phyloP scores from a whole-genome alignment of 2,888 invertebrate species.

The Timema cristinae region DNA sequence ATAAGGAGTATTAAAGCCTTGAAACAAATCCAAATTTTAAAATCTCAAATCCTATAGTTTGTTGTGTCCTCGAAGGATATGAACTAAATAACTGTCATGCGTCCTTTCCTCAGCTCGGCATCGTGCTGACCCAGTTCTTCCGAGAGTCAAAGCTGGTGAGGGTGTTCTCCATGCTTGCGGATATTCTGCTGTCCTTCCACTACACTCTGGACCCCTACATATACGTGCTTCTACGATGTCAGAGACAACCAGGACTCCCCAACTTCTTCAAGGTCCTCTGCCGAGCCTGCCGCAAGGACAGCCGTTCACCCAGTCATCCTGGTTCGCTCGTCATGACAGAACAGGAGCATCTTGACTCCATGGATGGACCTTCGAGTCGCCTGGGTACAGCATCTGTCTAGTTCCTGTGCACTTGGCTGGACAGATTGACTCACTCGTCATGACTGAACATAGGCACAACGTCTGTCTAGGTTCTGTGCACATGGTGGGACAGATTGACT shows the following conservation, averaged over 20 bases:
- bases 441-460: too few species aligned
- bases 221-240: constrained; percentile 68
- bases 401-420: too few species aligned
- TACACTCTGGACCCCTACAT: constrained; percentile 80
- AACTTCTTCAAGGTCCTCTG: constrained; percentile 29
- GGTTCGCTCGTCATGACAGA: constrained; percentile 28
- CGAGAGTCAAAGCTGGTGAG: constrained; percentile 40
- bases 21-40: too few species aligned
- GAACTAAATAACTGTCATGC: too few species aligned
- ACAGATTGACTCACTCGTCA: too few species aligned
- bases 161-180: constrained; percentile 58
- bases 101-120: constrained; percentile 52
- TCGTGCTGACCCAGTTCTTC: constrained; percentile 56
- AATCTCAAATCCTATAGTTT: too few species aligned
- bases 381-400: not conserved
- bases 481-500: too few species aligned
- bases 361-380: constrained; percentile 10
- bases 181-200: constrained; percentile 72
- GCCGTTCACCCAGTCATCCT: constrained; percentile 7
- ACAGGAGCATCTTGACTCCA: constrained; percentile 22
- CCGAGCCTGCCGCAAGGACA: constrained; percentile 23
- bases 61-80: too few species aligned
- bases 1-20: too few species aligned
- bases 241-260: constrained; percentile 34
- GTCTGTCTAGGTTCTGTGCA: too few species aligned